Conservation (phyloP, 2,113 vertebrate species). For the Amia ocellicauda region DNA sequence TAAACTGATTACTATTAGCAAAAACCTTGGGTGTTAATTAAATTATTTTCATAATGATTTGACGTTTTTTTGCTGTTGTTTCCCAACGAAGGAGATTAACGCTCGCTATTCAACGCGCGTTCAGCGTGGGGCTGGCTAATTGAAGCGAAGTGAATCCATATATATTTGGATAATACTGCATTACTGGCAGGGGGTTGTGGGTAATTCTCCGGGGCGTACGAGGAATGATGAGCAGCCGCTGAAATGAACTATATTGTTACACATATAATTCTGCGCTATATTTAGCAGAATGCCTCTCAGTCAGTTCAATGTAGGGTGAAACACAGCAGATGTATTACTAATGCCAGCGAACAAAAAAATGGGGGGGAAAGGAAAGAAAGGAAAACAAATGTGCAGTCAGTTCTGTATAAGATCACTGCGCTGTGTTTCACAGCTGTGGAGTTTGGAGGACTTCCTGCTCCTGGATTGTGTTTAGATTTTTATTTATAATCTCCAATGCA, state of each 20-base stretch:
- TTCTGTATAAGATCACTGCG: too few species aligned
- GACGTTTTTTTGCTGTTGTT: too few species aligned
- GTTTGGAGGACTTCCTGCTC: too few species aligned
- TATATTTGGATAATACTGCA: constrained; percentile 51
- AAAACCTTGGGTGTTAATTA: constrained; percentile 46
- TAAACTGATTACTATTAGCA: constrained; percentile 50
- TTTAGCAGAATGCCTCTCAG: not conserved
- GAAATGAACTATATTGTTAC: constrained; percentile 4
- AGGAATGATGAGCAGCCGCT: constrained; percentile 31
- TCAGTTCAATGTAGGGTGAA: not conserved
- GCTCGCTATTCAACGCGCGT: constrained; percentile 46
- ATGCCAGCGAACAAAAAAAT: too few species aligned
- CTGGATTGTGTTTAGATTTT: too few species aligned
- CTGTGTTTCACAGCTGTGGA: too few species aligned
- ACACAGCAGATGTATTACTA: not conserved
- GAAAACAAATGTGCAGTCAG: too few species aligned
- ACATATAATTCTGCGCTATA: constrained; percentile 11
- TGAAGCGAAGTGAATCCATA: constrained; percentile 55
- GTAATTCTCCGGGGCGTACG: constrained; percentile 28
- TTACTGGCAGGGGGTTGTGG: constrained; percentile 39
- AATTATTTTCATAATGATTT: constrained; percentile 57
- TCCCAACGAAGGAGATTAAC: constrained; percentile 49
- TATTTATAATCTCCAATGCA: too few species aligned
- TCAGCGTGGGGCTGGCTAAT: constrained; percentile 45
- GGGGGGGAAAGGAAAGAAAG: too few species aligned